Evolutionary conservation across 2,113 vertebrate genomes (phyloP), one percentile per base, ranked within the genome.

Genomic region (Phodopus roborovskii): DNA sequence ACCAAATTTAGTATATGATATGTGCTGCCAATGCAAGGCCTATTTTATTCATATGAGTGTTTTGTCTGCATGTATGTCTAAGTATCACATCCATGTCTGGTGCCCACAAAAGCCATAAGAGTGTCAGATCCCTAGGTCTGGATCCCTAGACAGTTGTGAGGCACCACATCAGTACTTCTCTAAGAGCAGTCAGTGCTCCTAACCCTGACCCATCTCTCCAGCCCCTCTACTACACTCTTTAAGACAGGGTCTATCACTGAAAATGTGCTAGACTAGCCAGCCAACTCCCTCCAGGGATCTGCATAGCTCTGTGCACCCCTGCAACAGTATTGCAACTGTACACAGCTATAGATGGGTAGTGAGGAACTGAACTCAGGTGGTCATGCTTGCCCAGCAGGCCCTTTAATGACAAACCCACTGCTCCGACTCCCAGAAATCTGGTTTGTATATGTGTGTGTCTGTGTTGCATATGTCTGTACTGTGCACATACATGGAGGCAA

Each of bases 261-360:
- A 53, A 48, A 20, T 26, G 20, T 22, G 62, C 33, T 26, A 7
- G 36, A n/a, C 84, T 15, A 33, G 5, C 84, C 48, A 20, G 64
- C 64, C 48, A 48, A 16, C 7, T 15, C n/a, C 12, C 66, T 53
- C 64, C 62, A 36, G 64, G 26, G 10, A 86, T 12, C 30, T 50
- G 28, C 3, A 1, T 33, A 6, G 20, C 56, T 24, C 24, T 42
- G 6, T 4, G 50, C 4, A 5, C 2, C 64, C 30, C 11, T n/a
- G 33, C 22, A 19, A 68, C 22, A 19, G 85, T 13, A 15, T n/a
- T 7, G 68, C 19, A 36, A 30, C 12, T 1, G 8, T 20, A 22
- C 62, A 50, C 15, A 12, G 58, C 42, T 68, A 30, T 3, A 3
- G 4, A 15, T 36, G 19, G 60, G 2, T 4, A 48, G 4, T 15